Evolutionary conservation across 2,888 invertebrate species (phyloP).

Genomic region (Pristionchus maxplancki): DNA sequence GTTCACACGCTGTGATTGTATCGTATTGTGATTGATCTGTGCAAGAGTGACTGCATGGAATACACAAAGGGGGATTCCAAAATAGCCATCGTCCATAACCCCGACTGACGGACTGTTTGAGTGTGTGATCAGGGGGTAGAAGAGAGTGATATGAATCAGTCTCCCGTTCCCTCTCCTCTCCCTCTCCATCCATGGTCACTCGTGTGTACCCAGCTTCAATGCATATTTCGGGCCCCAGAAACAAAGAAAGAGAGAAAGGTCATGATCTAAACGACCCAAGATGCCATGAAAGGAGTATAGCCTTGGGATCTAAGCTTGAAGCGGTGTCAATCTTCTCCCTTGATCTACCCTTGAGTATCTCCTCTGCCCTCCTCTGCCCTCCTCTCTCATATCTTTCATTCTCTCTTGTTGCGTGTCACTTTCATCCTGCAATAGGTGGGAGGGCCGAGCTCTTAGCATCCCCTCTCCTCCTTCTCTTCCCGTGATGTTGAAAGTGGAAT

Average conservation of each 20-base stretch:
- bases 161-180: not conserved
- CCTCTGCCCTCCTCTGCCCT: not conserved
- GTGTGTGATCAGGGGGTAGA: slow-evolving; percentile 21
- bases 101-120: not conserved
- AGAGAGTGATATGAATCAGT: slow-evolving; percentile 30
- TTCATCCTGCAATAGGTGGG: not conserved
- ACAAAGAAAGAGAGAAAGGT: slow-evolving; percentile 19
- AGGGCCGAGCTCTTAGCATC: not conserved
- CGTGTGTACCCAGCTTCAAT: not conserved
- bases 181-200: not conserved
- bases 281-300: not conserved
- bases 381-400: not conserved
- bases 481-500: slow-evolving; percentile 19
- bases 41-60: slow-evolving; percentile 17
- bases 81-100: slow-evolving; percentile 26
- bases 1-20: not conserved
- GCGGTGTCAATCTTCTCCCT: not conserved
- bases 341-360: slow-evolving; percentile 31
- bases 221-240: slow-evolving; percentile 10
- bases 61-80: slow-evolving; percentile 19
- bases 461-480: not conserved
- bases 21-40: not conserved
- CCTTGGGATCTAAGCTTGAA: slow-evolving; percentile 2
- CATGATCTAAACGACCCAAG: not conserved
- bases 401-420: not conserved